A percentile compares a stretch with the other conserved stretches of the same genome.
These are phyloP conservation scores for Melipona quadrifasciata DNA, from an alignment of 1,140 invertebrate species.

Conservation along the genomic window DNA sequence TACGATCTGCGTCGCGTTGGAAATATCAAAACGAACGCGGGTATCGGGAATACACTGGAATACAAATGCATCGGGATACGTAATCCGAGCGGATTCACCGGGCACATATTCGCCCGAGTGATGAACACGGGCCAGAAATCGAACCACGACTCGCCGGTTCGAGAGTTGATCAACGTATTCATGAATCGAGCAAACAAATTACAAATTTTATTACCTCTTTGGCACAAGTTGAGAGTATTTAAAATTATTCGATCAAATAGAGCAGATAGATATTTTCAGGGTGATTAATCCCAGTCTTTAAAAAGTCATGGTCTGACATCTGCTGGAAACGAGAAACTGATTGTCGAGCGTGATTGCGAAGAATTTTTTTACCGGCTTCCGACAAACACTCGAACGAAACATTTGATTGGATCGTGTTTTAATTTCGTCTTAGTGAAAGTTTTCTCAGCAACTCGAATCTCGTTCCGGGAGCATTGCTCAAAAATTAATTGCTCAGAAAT, in stretches of 20 bases:
- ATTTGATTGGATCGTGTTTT: constrained; percentile 35
- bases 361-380: not conserved
- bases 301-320: not conserved
- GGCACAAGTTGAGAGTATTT: no score
- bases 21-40: constrained; percentile 14
- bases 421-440: constrained; percentile 36
- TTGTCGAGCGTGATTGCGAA: no score
- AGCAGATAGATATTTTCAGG: no score
- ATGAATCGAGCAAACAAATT: no score
- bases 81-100: constrained; percentile 18
- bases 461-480: not conserved
- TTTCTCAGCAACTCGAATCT: constrained; percentile 27
- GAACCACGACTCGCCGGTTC: not conserved
- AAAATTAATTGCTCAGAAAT: constrained; percentile 19
- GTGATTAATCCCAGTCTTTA: no score
- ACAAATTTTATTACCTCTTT: no score
- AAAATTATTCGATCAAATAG: no score
- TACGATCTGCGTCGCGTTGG: constrained; percentile 33
- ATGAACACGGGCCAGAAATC: not conserved
- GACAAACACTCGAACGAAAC: constrained; percentile 31
- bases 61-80: not conserved
- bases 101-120: not conserved
- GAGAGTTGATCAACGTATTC: not conserved
- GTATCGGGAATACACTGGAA: not conserved
- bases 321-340: not conserved